Base-by-base conservation (phyloP, 1,140 invertebrate genomes). In the Drosophila gunungcola region DNA sequence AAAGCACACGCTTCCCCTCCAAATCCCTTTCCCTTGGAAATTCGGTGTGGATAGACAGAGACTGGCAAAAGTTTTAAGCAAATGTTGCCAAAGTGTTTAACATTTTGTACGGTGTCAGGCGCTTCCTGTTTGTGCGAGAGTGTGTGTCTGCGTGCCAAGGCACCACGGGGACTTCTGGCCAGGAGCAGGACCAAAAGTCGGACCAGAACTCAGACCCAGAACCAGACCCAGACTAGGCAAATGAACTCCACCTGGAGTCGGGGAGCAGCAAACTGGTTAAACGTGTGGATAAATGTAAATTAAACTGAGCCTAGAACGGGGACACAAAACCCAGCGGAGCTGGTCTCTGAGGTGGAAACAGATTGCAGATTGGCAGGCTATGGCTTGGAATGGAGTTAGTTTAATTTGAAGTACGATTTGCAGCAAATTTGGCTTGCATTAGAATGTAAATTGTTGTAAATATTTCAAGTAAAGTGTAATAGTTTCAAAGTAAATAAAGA, bases 1-100 rank as follows among this genome's bases (percentile, higher is more conserved):
- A 70, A 69, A 79, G 63, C 70, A 86, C 69, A 51, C 64, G 45
- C 45, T 34, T 49, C 12, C 43, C 12, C 10, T 27, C 36, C 38
- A 21, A 43, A 3, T n/a, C 21, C 49, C 43, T 9, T 34, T 41
- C 21, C 52, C 46, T 36, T 27, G 29, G 12, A 53, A 41, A 27
- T 36, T 27, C 16, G 36, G 11, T 11, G 27, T 64, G 32, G 32
- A 21, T 16, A 57, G 51, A 21, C 34, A 54, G 42, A 45, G 52
- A 41, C 42, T 52, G 54, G 54, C 39, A 81, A 82, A 86, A 86
- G 83, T 86, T 86, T 86, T 86, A 83, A 86, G 83, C 83, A 86
- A 86, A 86, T 88, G 83, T 86, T 86, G 83, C 83, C 83, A 86
- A 70, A 91, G 90, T 91, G 90, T 91, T 91, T 91, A 91, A 91